Percentiles rank a stretch among this genome's conserved stretches.
Evolutionary conservation across 2,888 invertebrate species (phyloP).

Genomic region (Drosophila ochracea): DNA sequence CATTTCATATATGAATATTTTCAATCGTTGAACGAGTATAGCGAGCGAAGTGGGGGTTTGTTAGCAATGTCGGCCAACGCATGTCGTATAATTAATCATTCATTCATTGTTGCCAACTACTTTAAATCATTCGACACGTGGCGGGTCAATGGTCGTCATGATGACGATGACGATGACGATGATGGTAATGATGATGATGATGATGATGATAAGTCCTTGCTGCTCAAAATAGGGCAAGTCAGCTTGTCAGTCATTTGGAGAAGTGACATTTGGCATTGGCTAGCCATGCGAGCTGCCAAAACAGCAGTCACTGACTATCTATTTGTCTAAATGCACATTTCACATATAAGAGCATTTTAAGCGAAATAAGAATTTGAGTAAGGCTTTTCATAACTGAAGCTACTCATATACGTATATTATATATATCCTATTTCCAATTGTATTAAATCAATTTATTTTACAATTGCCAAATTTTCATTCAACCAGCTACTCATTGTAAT

Average conservation of each 20-base stretch:
- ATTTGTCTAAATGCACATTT: conserved; percentile 16
- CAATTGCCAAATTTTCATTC: background rate
- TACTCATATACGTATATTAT: background rate
- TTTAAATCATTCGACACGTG: conserved; percentile 64
- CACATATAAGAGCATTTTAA: background rate
- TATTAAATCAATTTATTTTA: background rate
- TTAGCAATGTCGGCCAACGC: conserved; percentile 17
- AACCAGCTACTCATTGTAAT: background rate
- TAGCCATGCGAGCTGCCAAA: conserved; percentile 3
- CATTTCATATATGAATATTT: background rate
- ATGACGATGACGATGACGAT: conserved; percentile 19
- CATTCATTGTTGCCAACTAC: conserved; percentile 62
- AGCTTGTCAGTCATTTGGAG: conserved; percentile 38
- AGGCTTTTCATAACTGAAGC: background rate
- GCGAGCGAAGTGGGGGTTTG: background rate
- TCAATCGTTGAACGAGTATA: background rate
- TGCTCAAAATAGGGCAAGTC: conserved; percentile 22
- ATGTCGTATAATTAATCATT: conserved; percentile 69
- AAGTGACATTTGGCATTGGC: conserved; percentile 40
- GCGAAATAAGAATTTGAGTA: background rate
- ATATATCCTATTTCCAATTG: background rate
- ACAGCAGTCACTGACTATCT: background rate
- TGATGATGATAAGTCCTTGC: conserved; percentile 17
- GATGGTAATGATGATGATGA: conserved; percentile 12
- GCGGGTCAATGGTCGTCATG: background rate